Conservation (phyloP, 2,797 vertebrate species). For the Mormyrops attenuatus region DNA sequence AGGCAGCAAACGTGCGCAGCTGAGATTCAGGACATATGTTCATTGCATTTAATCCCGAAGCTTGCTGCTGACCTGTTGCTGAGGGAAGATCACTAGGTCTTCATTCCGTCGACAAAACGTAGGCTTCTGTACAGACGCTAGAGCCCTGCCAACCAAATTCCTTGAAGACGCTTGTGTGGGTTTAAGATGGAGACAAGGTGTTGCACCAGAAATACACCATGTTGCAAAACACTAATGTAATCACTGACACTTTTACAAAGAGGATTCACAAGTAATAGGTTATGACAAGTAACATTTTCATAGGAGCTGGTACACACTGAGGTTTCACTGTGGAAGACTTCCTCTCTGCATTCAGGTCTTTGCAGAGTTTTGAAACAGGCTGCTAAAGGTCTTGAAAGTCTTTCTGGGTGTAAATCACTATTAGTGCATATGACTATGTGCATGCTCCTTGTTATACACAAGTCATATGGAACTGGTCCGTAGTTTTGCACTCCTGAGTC, state of each 20-base stretch:
- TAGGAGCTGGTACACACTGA: neutral
- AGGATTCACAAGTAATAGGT: neutral
- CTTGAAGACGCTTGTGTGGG: neutral
- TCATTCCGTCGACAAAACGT: neutral
- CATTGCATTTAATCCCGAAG: neutral
- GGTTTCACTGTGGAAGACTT: neutral
- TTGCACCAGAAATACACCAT: neutral
- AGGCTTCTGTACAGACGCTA: neutral
- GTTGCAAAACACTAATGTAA: neutral
- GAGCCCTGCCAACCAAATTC: neutral
- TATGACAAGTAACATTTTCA: neutral
- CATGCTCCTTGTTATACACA: neutral
- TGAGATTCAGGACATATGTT: neutral
- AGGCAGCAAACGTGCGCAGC: neutral
- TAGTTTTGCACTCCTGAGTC: neutral
- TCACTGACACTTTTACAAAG: neutral
- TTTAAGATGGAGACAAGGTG: neutral
- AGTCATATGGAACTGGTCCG: neutral
- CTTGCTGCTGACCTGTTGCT: neutral
- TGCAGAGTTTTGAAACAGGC: neutral
- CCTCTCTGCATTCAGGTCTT: neutral
- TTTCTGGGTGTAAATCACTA: neutral
- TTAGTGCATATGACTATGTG: neutral
- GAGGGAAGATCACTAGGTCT: neutral
- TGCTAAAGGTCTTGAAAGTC: neutral